phyloP scores from a whole-genome alignment of 2,888 invertebrate species.

The Drosophila nr. perissopoda region DNA sequence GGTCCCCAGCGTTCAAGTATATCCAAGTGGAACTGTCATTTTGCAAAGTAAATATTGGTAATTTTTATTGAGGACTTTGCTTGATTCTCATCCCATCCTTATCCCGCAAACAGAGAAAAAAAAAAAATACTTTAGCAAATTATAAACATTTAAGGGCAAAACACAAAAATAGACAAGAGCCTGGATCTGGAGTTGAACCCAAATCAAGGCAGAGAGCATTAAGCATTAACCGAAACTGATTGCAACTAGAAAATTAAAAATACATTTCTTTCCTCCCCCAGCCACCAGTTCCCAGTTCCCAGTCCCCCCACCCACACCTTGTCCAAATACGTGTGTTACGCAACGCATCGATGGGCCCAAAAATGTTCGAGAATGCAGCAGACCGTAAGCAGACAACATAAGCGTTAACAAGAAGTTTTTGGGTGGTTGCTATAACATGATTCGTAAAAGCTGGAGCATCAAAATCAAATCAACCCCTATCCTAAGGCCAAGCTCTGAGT shows the following conservation, averaged over 20 bases:
- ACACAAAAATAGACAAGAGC: constrained; percentile 9
- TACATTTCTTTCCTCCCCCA: constrained; percentile 25
- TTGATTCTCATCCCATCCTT: constrained; percentile 52
- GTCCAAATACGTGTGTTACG: not conserved
- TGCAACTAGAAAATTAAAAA: constrained; percentile 63
- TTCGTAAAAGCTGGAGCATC: constrained; percentile 28
- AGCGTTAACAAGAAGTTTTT: constrained; percentile 66
- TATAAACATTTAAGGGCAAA: constrained; percentile 62
- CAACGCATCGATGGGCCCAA: constrained; percentile 36
- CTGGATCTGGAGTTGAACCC: constrained; percentile 51
- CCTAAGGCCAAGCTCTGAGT: constrained; percentile 7
- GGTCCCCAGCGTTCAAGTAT: constrained; percentile 2
- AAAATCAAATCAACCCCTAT: constrained; percentile 1
- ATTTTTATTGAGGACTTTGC: constrained; percentile 79
- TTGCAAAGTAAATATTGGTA: constrained; percentile 81
- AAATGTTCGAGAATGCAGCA: constrained; percentile 69
- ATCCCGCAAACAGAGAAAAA: constrained; percentile 46
- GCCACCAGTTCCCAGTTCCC: too few relatives aligned
- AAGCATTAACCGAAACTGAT: constrained; percentile 65
- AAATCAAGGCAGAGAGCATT: constrained; percentile 47
- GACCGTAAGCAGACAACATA: constrained; percentile 81
- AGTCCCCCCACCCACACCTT: too few relatives aligned
- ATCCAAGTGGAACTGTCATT: constrained; percentile 69
- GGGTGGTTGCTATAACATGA: constrained; percentile 66
- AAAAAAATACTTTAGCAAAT: constrained; percentile 55